Evolutionary conservation across 2,888 invertebrate species (phyloP).

Genomic region (Cremastinae sp.): DNA sequence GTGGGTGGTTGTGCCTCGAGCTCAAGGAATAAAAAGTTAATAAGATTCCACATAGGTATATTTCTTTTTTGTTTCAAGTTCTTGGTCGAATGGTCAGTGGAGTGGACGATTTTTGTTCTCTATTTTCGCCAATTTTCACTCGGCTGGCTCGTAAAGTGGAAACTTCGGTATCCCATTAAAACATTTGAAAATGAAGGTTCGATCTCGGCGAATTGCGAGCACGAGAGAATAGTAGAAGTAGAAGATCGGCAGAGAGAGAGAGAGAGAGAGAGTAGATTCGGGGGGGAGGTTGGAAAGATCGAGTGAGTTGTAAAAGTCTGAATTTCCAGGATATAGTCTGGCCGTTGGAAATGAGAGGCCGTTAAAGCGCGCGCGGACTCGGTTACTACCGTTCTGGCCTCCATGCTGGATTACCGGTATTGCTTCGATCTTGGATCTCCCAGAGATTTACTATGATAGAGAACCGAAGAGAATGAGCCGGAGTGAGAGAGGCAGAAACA

Average conservation of each 20-base stretch:
- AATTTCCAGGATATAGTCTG: slow-evolving; percentile 7
- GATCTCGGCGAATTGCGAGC: neutral
- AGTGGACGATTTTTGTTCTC: neutral
- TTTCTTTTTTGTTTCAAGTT: neutral
- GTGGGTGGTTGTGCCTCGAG: too few species aligned
- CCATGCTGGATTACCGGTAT: slow-evolving; percentile 36
- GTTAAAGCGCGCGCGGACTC: slow-evolving; percentile 28
- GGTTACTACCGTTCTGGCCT: slow-evolving; percentile 20
- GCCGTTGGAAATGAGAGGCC: neutral
- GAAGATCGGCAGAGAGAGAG: too few species aligned
- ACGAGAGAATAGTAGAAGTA: too few species aligned
- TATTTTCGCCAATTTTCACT: slow-evolving; percentile 8
- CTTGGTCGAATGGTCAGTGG: neutral
- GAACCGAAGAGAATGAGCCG: slow-evolving; percentile 7
- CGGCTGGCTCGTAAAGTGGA: slow-evolving; percentile 14
- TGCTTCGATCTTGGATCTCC: slow-evolving; percentile 54
- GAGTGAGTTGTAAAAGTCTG: slow-evolving; percentile 33
- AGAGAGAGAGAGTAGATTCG: too few species aligned
- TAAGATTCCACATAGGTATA: too few species aligned
- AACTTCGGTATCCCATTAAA: neutral
- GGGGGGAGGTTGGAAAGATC: neutral
- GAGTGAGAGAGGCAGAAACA: slow-evolving; percentile 3
- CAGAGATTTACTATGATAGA: slow-evolving; percentile 21
- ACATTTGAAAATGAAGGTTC: slow-evolving; percentile 15
- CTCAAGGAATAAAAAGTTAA: too few species aligned